Evolutionary conservation across 2,113 vertebrate genomes (phyloP).

Genomic region (Seriola aureovittata): DNA sequence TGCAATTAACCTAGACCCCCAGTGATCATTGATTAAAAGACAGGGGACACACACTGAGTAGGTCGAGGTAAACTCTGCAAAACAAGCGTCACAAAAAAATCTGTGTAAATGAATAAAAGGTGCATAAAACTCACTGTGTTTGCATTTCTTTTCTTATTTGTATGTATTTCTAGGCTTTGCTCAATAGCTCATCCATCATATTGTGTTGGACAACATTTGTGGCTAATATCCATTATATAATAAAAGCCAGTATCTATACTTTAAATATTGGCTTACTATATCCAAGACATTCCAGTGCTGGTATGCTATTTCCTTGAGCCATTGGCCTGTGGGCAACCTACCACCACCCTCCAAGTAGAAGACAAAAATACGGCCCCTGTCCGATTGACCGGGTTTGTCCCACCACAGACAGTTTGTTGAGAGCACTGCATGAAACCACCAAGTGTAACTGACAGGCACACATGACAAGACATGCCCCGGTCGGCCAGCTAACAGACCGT

Average conservation of each 20-base stretch:
- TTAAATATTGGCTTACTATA: neutral
- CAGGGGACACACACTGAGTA: neutral
- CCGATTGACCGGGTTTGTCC: conserved; percentile 15
- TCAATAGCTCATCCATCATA: neutral
- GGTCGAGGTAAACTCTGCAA: neutral
- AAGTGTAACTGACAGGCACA: conserved; percentile 56
- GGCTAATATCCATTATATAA: neutral
- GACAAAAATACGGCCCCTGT: neutral
- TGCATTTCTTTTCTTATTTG: no score
- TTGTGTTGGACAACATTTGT: neutral
- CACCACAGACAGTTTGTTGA: conserved; percentile 33
- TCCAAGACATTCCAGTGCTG: neutral
- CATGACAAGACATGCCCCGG: conserved; percentile 57
- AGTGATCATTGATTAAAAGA: neutral
- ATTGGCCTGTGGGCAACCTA: neutral
- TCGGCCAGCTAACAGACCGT: conserved; percentile 50
- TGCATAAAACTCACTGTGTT: no score
- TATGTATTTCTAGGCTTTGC: neutral
- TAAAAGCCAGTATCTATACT: neutral
- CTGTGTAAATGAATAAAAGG: neutral
- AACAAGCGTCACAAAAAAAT: neutral
- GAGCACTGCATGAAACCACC: conserved; percentile 35
- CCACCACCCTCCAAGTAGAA: neutral
- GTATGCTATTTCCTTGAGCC: neutral
- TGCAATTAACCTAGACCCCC: neutral